These are phyloP conservation scores for Podiceps cristatus DNA, from an alignment of 2,113 vertebrate species.

Conservation along the genomic window DNA sequence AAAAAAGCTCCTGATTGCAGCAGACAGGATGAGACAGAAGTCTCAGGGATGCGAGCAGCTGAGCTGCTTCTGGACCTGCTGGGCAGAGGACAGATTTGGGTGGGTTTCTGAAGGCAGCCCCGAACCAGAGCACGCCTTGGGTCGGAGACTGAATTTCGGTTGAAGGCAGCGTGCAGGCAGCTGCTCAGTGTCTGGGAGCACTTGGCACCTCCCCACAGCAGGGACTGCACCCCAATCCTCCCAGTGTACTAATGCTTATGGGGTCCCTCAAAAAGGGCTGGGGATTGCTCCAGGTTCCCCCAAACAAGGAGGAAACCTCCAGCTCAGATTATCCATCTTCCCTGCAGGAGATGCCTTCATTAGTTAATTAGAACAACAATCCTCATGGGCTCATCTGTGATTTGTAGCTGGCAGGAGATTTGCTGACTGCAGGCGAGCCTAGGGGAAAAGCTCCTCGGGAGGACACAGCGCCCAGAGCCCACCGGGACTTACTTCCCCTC, in stretches of 20 bases:
- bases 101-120: not conserved
- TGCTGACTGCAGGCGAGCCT: not conserved
- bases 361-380: slow-evolving; percentile 48
- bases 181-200: not conserved
- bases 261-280: not conserved
- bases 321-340: not conserved
- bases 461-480: fast-evolving
- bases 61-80: not conserved
- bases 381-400: not conserved
- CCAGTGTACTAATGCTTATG: fast-evolving
- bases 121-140: no score
- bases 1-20: not conserved
- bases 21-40: not conserved
- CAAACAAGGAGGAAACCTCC: not conserved
- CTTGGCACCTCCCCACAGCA: not conserved
- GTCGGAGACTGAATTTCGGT: fast-evolving
- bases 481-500: not conserved
- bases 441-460: not conserved
- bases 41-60: not conserved
- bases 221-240: fast-evolving
- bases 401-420: slow-evolving; percentile 29
- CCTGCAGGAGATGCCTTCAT: not conserved
- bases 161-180: not conserved
- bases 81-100: fast-evolving
- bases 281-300: not conserved